phyloP scores from a whole-genome alignment of 2,888 invertebrate genomes.

The Phoronis australis region DNA sequence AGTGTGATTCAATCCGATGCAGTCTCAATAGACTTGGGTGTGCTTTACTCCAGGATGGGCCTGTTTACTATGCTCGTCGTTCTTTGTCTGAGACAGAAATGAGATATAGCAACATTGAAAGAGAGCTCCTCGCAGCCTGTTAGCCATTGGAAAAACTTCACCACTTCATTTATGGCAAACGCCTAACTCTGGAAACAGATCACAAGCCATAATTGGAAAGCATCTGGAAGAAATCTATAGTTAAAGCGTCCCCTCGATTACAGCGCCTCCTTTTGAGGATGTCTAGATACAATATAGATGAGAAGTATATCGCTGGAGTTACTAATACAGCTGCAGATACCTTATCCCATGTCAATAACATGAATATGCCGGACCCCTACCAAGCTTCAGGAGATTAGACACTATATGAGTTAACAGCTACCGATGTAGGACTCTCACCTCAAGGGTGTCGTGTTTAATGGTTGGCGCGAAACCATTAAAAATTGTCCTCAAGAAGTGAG shows the following conservation, averaged over 20 bases:
- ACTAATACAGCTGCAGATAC: background rate
- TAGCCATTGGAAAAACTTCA: too few species aligned
- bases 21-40: background rate
- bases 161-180: too few species aligned
- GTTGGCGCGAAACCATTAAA: conserved; percentile 3
- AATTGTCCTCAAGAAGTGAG: conserved; percentile 3
- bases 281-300: too few species aligned
- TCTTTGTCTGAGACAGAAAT: too few species aligned
- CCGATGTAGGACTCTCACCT: conserved; percentile 1
- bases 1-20: conserved; percentile 1
- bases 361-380: conserved; percentile 1
- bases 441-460: conserved; percentile 2
- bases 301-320: background rate
- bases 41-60: background rate
- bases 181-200: too few species aligned
- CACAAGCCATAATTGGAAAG: too few species aligned
- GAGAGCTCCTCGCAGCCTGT: background rate
- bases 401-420: background rate
- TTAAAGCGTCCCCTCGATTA: too few species aligned
- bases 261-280: background rate
- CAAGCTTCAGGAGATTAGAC: conserved; percentile 1
- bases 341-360: background rate
- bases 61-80: background rate
- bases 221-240: too few species aligned
- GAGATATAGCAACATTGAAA: too few species aligned